Conservation (phyloP, 2,888 invertebrate genomes). For the Ethmia dodecea region DNA sequence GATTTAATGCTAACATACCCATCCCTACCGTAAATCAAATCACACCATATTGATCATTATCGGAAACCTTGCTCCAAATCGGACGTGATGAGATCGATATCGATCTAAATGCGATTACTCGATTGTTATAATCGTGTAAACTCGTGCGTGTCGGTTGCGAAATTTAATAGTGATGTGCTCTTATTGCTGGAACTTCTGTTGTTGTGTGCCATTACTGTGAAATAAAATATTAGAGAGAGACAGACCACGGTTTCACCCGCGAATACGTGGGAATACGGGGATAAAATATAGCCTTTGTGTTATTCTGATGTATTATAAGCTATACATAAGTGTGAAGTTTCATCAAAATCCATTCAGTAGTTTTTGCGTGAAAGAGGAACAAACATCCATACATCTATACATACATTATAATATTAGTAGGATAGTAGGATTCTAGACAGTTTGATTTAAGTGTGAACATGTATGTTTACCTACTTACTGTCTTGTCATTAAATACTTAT, state of each 20-base stretch:
- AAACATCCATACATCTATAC: too few relatives aligned
- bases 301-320: too few relatives aligned
- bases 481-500: too few relatives aligned
- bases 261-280: background rate
- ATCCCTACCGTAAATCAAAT: background rate
- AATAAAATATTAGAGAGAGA: background rate
- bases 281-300: background rate
- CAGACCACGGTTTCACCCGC: background rate
- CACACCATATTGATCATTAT: background rate
- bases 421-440: too few relatives aligned
- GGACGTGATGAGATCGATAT: conserved; percentile 21
- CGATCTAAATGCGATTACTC: conserved; percentile 19
- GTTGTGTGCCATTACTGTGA: background rate
- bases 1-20: background rate
- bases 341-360: too few relatives aligned
- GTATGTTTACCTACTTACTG: too few relatives aligned
- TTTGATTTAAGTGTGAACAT: too few relatives aligned
- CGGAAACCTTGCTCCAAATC: conserved; percentile 24
- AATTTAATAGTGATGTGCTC: conserved; percentile 12
- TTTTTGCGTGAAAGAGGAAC: too few relatives aligned
- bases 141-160: conserved; percentile 22
- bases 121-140: conserved; percentile 25
- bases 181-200: background rate
- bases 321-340: too few relatives aligned
- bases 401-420: too few relatives aligned